Evolutionary conservation across 2,797 vertebrate species (phyloP).

Genomic region (Microcaecilia unicolor): DNA sequence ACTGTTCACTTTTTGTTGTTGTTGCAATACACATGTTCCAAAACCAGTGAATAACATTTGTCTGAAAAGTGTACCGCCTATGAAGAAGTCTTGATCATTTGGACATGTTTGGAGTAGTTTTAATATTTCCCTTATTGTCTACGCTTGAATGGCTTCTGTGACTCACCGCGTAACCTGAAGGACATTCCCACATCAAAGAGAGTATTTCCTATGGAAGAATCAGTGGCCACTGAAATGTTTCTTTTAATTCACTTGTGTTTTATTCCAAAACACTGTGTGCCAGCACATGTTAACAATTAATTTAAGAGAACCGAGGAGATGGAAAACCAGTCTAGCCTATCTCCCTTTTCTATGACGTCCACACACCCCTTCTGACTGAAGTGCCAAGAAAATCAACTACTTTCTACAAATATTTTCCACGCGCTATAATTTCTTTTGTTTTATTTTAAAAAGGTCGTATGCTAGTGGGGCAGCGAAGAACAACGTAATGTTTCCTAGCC

Average conservation of each 20-base stretch:
- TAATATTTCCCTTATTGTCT: background rate
- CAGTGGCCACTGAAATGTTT: too few relatives aligned
- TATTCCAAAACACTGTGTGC: background rate
- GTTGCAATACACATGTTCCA: rapidly evolving
- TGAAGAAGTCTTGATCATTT: background rate
- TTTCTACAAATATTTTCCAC: too few relatives aligned
- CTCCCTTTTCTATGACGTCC: rapidly evolving
- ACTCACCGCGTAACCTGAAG: background rate
- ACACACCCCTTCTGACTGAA: rapidly evolving
- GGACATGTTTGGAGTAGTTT: background rate
- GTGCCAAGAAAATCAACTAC: too few relatives aligned
- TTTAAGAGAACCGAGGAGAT: too few relatives aligned
- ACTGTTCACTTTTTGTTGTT: too few relatives aligned
- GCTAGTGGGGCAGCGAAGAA: too few relatives aligned
- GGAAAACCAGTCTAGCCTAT: too few relatives aligned
- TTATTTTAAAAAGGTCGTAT: too few relatives aligned
- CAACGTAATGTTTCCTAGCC: too few relatives aligned
- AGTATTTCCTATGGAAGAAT: conserved; percentile 1
- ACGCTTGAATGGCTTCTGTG: conserved; percentile 4
- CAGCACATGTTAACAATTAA: background rate
- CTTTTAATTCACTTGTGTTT: too few relatives aligned
- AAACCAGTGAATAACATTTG: background rate
- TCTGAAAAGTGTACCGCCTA: rapidly evolving
- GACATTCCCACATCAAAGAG: background rate
- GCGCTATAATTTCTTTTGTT: too few relatives aligned